Percentiles rank a stretch among this genome's conserved stretches.
These are phyloP conservation scores for Podarcis cretensis DNA, from an alignment of 2,113 vertebrate genomes.

Conservation along the genomic window DNA sequence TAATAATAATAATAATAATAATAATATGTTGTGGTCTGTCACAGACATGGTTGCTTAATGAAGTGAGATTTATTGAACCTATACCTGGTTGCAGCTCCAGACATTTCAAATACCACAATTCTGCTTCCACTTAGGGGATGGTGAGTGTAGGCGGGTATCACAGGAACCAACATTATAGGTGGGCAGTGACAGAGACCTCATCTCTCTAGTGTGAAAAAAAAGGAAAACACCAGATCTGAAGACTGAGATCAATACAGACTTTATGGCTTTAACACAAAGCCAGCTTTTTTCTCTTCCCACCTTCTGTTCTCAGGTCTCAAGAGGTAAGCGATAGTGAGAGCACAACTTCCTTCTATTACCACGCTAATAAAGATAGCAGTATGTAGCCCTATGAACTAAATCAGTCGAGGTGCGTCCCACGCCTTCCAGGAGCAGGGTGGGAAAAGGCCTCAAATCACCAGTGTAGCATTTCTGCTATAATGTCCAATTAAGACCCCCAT, in stretches of 20 bases:
- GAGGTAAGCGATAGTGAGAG: neutral
- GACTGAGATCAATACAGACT: neutral
- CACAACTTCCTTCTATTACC: neutral
- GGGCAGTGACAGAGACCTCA: neutral
- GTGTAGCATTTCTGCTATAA: conserved; percentile 56
- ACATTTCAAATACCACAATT: neutral
- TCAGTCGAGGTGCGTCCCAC: neutral
- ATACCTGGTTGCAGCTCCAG: neutral
- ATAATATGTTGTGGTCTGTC: neutral
- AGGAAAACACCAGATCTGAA: neutral
- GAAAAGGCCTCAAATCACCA: conserved; percentile 26
- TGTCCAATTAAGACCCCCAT: conserved; percentile 71
- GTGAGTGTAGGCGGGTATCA: neutral
- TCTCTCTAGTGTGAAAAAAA: neutral
- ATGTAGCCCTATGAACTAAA: neutral
- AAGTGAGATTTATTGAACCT: neutral
- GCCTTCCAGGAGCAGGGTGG: neutral
- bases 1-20: too few relatives aligned
- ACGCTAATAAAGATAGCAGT: neutral
- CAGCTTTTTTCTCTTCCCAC: too few relatives aligned
- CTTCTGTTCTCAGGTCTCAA: neutral
- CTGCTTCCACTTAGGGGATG: neutral
- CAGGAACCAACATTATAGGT: neutral
- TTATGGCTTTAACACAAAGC: too few relatives aligned
- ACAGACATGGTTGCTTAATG: neutral